A percentile compares a stretch with the other conserved stretches of the same genome.
These are phyloP conservation scores for Cryptocephalus primarius DNA, from an alignment of 2,888 invertebrate species.

Conservation along the genomic window DNA sequence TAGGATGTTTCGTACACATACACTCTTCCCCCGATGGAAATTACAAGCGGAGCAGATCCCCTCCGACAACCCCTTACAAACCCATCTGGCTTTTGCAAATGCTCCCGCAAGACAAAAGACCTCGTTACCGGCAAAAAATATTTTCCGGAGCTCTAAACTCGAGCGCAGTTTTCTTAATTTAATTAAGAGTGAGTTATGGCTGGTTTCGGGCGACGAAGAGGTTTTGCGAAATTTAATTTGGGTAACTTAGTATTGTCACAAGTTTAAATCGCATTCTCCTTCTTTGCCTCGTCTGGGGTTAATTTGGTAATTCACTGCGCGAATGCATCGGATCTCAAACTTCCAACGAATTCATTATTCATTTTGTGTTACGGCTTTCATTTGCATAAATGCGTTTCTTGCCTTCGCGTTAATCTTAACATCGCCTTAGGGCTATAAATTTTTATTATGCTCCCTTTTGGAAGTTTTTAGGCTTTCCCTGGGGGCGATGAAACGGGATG, in stretches of 20 bases:
- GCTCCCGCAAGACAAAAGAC: conserved; percentile 24
- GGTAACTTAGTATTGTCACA: conserved; percentile 34
- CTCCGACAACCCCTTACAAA: conserved; percentile 17
- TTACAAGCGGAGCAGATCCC: too few relatives aligned
- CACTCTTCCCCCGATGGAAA: too few relatives aligned
- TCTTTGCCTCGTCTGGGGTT: conserved; percentile 10
- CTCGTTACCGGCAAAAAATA: conserved; percentile 33
- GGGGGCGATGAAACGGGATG: too few relatives aligned
- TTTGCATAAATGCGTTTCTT: conserved; percentile 25
- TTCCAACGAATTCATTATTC: conserved; percentile 24
- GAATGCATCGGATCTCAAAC: conserved; percentile 23
- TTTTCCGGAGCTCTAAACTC: conserved; percentile 20
- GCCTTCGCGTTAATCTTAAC: conserved; percentile 18
- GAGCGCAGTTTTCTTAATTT: conserved; percentile 28
- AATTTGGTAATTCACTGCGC: conserved; percentile 27
- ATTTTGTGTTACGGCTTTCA: conserved; percentile 22
- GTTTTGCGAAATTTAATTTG: conserved; percentile 27
- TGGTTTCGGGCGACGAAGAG: conserved; percentile 10
- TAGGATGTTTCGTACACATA: too few relatives aligned
- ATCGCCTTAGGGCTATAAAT: conserved; percentile 12
- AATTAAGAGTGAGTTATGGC: conserved; percentile 25
- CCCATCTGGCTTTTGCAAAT: conserved; percentile 30
- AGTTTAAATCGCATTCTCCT: conserved; percentile 28
- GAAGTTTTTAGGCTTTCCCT: neutral
- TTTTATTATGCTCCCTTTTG: conserved; percentile 11